phyloP scores from a whole-genome alignment of 1,140 invertebrate genomes.

The Bacillus rossius region DNA sequence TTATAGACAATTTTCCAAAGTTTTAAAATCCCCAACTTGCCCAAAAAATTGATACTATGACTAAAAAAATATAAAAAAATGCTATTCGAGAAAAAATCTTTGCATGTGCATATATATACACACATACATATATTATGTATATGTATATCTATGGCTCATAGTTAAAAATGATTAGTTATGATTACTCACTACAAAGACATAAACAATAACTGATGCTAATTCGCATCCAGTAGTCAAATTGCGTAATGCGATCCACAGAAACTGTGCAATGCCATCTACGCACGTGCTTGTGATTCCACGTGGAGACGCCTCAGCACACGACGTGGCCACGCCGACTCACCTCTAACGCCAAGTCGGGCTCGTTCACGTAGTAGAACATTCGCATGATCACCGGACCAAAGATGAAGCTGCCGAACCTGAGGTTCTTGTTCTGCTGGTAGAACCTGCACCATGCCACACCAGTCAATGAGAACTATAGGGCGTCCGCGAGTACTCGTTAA shows the following conservation, averaged over 20 bases:
- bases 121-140: too few relatives aligned
- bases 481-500: too few relatives aligned
- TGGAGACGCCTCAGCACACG: too few relatives aligned
- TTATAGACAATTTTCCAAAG: too few relatives aligned
- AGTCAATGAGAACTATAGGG: too few relatives aligned
- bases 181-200: neutral
- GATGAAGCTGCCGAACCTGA: constrained; percentile 68
- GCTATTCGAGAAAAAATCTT: neutral
- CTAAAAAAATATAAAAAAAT: constrained; percentile 1
- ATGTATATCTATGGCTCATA: too few relatives aligned
- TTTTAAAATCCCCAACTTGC: too few relatives aligned
- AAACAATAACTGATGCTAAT: neutral
- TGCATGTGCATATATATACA: neutral
- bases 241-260: neutral
- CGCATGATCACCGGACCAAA: constrained; percentile 84
- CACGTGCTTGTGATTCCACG: too few relatives aligned
- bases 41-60: too few relatives aligned
- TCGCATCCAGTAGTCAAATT: neutral
- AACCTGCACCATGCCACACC: constrained; percentile 56
- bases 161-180: neutral
- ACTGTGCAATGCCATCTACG: too few relatives aligned
- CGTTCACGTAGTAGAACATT: constrained; percentile 63
- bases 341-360: constrained; percentile 58
- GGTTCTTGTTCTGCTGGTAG: constrained; percentile 60
- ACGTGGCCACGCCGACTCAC: constrained; percentile 35